phyloP scores from a whole-genome alignment of 2,888 invertebrate species.

The Spodoptera picta region DNA sequence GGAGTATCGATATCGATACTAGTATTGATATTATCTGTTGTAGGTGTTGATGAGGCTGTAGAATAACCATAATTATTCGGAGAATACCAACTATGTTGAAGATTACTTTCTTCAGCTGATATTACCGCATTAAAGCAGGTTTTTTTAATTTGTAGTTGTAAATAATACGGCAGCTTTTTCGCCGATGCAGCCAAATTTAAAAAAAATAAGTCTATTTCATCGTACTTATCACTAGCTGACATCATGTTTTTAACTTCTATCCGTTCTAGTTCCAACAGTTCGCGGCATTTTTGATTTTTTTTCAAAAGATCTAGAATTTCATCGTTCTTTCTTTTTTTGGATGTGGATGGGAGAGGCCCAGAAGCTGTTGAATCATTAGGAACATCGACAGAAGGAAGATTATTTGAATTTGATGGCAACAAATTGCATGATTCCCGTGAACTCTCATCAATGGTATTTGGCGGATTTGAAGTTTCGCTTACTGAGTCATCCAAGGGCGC shows the following conservation, averaged over 20 bases:
- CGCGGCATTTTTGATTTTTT: slow-evolving; percentile 42
- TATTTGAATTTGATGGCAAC: slow-evolving; percentile 39
- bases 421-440: slow-evolving; percentile 34
- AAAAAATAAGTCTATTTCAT: slow-evolving; percentile 22
- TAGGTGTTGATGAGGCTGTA: slow-evolving; percentile 33
- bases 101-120: slow-evolving; percentile 32
- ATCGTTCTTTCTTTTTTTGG: slow-evolving; percentile 46
- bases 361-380: slow-evolving; percentile 30
- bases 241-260: slow-evolving; percentile 43
- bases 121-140: slow-evolving; percentile 39
- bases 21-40: slow-evolving; percentile 29
- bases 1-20: slow-evolving; percentile 22
- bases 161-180: slow-evolving; percentile 44
- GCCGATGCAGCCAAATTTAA: slow-evolving; percentile 25
- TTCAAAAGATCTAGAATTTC: slow-evolving; percentile 41
- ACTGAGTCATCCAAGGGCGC: neutral
- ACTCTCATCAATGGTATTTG: slow-evolving; percentile 35
- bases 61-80: slow-evolving; percentile 39
- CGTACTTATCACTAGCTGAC: slow-evolving; percentile 28
- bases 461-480: slow-evolving; percentile 31
- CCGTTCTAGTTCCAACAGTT: slow-evolving; percentile 39
- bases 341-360: slow-evolving; percentile 34
- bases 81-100: slow-evolving; percentile 33
- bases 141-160: slow-evolving; percentile 47
- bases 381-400: slow-evolving; percentile 35